Evolutionary conservation across 2,797 vertebrate species (phyloP).

Genomic region (Dicrostonyx torquatus): DNA sequence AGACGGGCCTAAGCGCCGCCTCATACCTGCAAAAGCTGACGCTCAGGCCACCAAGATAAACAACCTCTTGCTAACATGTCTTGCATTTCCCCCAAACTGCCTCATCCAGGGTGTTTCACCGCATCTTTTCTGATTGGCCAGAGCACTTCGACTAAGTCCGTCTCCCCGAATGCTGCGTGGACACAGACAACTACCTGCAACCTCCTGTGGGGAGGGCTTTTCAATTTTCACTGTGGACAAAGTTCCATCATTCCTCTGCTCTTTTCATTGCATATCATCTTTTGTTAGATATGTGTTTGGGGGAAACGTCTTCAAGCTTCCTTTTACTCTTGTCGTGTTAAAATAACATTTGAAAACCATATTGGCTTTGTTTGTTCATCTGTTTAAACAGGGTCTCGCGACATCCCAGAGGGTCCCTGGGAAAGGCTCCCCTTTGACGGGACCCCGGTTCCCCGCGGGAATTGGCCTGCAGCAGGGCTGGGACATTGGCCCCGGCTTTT

Average conservation of each 20-base stretch:
- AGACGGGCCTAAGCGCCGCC: background rate
- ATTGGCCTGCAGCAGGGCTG: too few species aligned
- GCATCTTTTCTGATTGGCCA: constrained; percentile 27
- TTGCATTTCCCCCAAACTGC: background rate
- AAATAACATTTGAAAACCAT: background rate
- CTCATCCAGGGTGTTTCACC: too few species aligned
- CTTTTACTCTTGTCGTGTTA: background rate
- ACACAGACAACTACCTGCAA: background rate
- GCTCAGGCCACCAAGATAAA: background rate
- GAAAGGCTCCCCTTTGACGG: too few species aligned
- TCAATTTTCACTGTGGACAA: background rate
- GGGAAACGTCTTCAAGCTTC: background rate
- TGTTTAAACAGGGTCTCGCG: background rate
- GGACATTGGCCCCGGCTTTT: too few species aligned
- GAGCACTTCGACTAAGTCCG: background rate
- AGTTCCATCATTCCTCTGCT: background rate
- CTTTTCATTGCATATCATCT: background rate
- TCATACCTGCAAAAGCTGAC: background rate
- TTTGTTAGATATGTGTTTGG: background rate
- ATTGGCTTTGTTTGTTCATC: background rate
- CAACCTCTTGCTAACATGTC: background rate
- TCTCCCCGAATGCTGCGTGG: background rate
- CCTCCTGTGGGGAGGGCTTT: background rate
- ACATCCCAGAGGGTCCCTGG: too few species aligned
- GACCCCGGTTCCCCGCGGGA: too few species aligned